Base-by-base conservation (phyloP, 2,797 vertebrate species). In the Garrulus glandarius region DNA sequence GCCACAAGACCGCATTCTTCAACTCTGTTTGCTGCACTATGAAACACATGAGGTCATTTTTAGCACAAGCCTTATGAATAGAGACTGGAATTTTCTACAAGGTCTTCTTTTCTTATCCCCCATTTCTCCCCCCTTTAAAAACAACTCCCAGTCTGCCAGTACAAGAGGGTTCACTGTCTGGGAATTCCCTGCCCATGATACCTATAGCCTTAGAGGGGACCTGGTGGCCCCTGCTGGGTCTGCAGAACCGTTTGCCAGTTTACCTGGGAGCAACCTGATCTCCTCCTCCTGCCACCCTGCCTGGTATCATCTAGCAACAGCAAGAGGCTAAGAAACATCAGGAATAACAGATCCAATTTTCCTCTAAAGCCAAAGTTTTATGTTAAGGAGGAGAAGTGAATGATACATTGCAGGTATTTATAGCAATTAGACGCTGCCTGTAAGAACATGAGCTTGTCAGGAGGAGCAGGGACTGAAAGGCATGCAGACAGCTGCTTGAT, bases 11-110 rank as follows among this genome's bases (percentile, higher is more conserved):
- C 0, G 1, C 92, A 94, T 94, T 93, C 92, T 95, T 96, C 89
- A 50, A 36, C 61, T 46, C 89, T 92, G 76, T 86, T 94, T 95
- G 80, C 87, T 67, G 75, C 83, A 5, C 81, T 69, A 29, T 84
- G 79, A 92, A 61, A 88, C 83, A 92, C 74, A 96, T 93, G 80
- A 94, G 92, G 94, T 96, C 92, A 91, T 95, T 95, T 96, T 89
- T 93, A 70, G 94, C 78, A 82, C 79, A 76, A 94, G 91, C 60
- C 87, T 89, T 57, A 94, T 91, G 84, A 94, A 96, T 93, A 92
- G 92, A 84, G 85, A 74, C 77, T 95, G 89, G 86, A 76, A 93
- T 92, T 93, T 95, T 95, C 80, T 95, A 95, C 95, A 97, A 91
- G 90, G 46, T 93, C 94, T 74, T 95, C 87, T 94, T 96, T 93